Evolutionary conservation across 1,140 invertebrate genomes (phyloP), one percentile per base, ranked within the genome.

Genomic region (Orius laevigatus): DNA sequence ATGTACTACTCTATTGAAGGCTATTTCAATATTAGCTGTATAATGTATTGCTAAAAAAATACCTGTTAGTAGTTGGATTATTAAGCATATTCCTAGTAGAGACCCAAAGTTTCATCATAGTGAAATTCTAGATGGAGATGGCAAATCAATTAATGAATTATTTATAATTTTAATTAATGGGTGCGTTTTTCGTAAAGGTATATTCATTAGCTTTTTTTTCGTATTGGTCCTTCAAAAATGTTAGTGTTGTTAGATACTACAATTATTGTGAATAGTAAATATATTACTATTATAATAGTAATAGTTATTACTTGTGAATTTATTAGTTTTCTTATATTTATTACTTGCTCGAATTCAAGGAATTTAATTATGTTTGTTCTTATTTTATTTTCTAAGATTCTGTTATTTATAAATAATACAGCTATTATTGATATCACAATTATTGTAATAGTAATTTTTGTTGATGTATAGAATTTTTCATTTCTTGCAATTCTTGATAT

Each of bases 401-500:
- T 48, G 10, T 51, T 40, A 50, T 43, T 48, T 46, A 58, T 55
- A 48, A 35, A 52, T 42, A 60, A 44, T 53, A 54, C 47, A 49
- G 48, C 45, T 55, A 52, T 48, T 43, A 53, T 45, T 35, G 59
- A 53, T 55, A 51, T 58, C 48, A 45, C 55, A 59, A 58, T 48
- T 43, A 53, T 55, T 60, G 57, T 60, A 35, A 57, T 53, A 36
- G 35, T 57, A 56, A 58, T 61, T 52, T 62, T 60, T n/a, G n/a
- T n/a, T n/a, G n/a, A n/a, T n/a, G n/a, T n/a, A n/a, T n/a, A n/a
- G 60, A 70, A 69, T 64, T 67, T 63, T 68, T 70, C 61, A 65
- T 72, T 71, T 18, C 64, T 68, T 2, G 64, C 62, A 58, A 73
- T 59, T 53, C 69, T 71, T 44, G 67, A 67, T 44, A 73, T 65